Base-by-base conservation (phyloP, 2,113 vertebrate genomes). In the Esox niger region DNA sequence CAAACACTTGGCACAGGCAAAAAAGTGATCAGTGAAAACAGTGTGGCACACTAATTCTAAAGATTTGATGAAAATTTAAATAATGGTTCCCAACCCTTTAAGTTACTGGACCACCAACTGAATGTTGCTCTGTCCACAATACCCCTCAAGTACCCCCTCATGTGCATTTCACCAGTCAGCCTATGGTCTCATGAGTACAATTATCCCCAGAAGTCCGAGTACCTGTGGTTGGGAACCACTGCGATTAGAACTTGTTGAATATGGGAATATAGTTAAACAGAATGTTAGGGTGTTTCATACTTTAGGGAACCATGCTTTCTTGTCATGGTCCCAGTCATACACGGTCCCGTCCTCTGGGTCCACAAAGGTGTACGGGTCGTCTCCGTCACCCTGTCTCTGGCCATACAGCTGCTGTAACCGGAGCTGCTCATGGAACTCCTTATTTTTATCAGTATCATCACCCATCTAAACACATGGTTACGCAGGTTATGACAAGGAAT, bases 301-400 rank as follows among this genome's bases (percentile, higher is more conserved):
- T 91, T 96, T 98, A 11, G 96, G 96, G 76, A 98, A 98, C 95
- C 96, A 98, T 66, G 95, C 96, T 68, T 94, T 96, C 89, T 94
- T 98, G 26, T 95, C 93, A 6, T 88, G 86, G 82, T 98, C 95
- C 97, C 96, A 96, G 85, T 98, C 95, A 43, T 97, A 97, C 11
- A 92, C 92, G 0, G 94, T 95, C 33, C 95, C 96, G 2, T 94
- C 93, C 13, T 91, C 82, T 3, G 91, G 92, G 77, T 98, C 94
- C 2, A 87, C 91, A 29, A 90, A 94, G 2, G 92, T 94, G 70
- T 79, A 79, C 0, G 91, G 81, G 72, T 95, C 92, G 0, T 81
- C 85, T 4, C 80, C 81, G 2, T 66, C 81, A 0, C 58, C 83
- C 0, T 76, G 76, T n/a, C 75, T 83, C 68, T 89, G 84, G 47